Evolutionary conservation across 1,140 invertebrate species (phyloP), one percentile per base, ranked within the genome.

Genomic region (Rhysida immarginata): DNA sequence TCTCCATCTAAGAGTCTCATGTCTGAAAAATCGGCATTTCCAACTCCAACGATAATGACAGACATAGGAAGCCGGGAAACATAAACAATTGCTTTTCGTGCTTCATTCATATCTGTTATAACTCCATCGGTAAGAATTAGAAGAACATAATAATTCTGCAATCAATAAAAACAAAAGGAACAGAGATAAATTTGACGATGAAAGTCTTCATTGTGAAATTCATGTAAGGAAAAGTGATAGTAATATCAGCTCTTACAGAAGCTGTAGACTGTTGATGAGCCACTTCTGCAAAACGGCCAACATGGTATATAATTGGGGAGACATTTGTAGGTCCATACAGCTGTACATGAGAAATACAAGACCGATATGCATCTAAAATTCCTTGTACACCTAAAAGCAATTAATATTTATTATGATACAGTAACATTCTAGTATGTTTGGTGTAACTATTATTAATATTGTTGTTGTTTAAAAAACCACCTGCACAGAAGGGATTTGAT

Each of bases 111-210:
- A 63, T 83, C 81, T 13, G 77, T 79, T 26, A 83, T 79, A 24
- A 80, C 75, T 25, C 81, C 81, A 69, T 83, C 81, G 2, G 81
- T 83, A 2, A 83, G 69, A 51, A 83, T 77, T 1, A 83, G 68
- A 2, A 83, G 65, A 29, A 83, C 26, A 20, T 26, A 27, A 51
- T 51, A 51, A 14, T 24, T 26, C 24, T 46, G 18, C 5, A 46
- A 46, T 8, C 8, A 23, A 46, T 8, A 35, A 8, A 35, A 35
- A 8, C 29, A 35, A 35, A 8, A 8, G 16, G 16, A 8, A 8
- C 16, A 8, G 29, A 16, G 5, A 8, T 35, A 35, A 35, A 35
- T 8, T 35, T 5, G 5, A 35, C 5, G 5, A 35, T 35, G 16
- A 35, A 5, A 35, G 5, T 8, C 29, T 35, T 35, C 5, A 35